Evolutionary conservation across 2,888 invertebrate genomes (phyloP), one percentile per base, ranked within the genome.

Genomic region (Hirtodrosophila trivittata): DNA sequence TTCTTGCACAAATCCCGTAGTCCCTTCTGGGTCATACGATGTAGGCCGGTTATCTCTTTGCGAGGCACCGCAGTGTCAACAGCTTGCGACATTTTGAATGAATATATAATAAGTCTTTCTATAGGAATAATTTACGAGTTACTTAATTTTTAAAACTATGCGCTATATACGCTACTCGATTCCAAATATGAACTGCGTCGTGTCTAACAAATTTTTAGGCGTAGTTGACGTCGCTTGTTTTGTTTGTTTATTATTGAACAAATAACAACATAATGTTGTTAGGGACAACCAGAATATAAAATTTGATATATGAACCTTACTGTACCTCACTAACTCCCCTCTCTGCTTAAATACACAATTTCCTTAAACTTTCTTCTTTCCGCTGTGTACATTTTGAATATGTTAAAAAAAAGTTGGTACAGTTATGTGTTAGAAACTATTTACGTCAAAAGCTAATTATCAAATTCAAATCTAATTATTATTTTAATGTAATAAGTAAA

Each of bases 1-100:
- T 97, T 94, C 87, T 94, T 96, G 91, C 98, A 98, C 80, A 95
- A 94, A 51, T 96, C 94, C 72, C 92, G 93, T 41, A 98, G 92
- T 47, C 94, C 94, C 74, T 95, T 93, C 87, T 96, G 95, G 0
- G 97, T 98, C 93, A 98, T 97, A 75, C 95, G 87, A 46, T 86
- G 71, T 0, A 90, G 51, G 0, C 89, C 87, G 12, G 78, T 68
- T 25, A 90, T 54, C 64, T 90, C 90, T 32, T 86, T 84, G 8
- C 80, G 71, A 1, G 45, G 42, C 10, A 63, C 21, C 18, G 16
- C 42, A 13, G 32, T 33, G 9, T 18, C 46, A 5, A 25, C n/a
- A 18, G 35, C 3, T 43, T 51, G 33, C 1, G 69, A 38, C 77
- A 77, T 84, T 43, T 21, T 42, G 14, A 1, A 14, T 30, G 21